Base-by-base conservation (phyloP, 2,113 vertebrate species). In the Esox niger region DNA sequence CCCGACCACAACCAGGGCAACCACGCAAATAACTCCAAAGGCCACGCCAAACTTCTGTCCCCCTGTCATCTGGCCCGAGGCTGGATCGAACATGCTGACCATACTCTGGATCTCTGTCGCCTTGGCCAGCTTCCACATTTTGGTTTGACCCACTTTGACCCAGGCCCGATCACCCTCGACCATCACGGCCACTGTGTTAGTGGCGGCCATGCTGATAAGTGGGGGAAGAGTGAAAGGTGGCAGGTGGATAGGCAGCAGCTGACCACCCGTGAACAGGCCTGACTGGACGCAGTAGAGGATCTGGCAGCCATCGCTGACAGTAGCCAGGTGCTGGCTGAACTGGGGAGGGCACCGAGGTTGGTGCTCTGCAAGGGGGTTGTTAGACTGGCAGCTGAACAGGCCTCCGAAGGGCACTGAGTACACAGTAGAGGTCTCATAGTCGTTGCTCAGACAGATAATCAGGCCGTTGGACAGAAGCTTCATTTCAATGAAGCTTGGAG, bases 271-370 rank as follows among this genome's bases (percentile, higher is more conserved):
- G 68, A 97, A 93, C 43, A 92, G 20, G 0, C 91, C 91, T 0
- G 95, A 91, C 72, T 88, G 88, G 43, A 95, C 84, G 0, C 96
- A 98, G 73, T 93, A 96, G 15, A 95, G 88, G 23, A 98, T 87
- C 86, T 96, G 91, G 79, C 95, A 98, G 1, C 94, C 93, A 0
- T 97, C 93, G 0, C 93, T 96, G 81, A 97, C 93, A 33, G 91
- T 64, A 0, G 93, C 94, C 0, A 93, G 80, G 74, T 98, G 95
- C 76, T 95, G 95, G 62, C 95, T 97, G 75, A 95, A 97, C 58
- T 92, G 90, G 0, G 82, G 79, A 0, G 96, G 94, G 63, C 96
- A 97, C 26, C 81, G 94, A 20, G 67, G 21, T 21, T 87, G 83
- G 32, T 13, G 27, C 0, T 54, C 73, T 0, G 79, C 88, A 69